A percentile compares a stretch with the other conserved stretches of the same genome.
phyloP scores from a whole-genome alignment of 2,113 vertebrate species.

The Protomyctophum bolini region DNA sequence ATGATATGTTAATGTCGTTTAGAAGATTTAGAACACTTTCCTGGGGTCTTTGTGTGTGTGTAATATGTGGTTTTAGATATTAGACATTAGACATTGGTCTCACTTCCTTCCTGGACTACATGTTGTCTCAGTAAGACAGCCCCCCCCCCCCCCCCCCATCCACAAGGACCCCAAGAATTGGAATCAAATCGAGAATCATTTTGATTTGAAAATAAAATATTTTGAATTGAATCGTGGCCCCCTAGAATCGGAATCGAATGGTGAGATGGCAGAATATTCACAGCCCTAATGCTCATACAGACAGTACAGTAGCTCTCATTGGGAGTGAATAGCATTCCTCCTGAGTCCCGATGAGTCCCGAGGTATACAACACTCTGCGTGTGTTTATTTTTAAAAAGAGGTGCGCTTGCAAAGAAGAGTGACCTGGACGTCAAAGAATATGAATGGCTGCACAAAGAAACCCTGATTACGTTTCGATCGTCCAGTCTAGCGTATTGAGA shows the following conservation, averaged over 20 bases:
- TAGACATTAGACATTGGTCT: no score
- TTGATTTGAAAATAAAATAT: neutral
- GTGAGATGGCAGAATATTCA: no score
- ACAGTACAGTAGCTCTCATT: conserved; percentile 37
- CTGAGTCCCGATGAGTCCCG: conserved; percentile 36
- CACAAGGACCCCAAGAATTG: no score
- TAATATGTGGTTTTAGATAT: no score
- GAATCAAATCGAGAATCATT: no score
- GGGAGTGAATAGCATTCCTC: conserved; percentile 21
- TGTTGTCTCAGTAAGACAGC: no score
- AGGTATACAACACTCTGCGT: conserved; percentile 34
- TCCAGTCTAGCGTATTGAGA: conserved; percentile 13
- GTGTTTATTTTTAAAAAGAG: conserved; percentile 51
- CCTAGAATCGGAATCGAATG: neutral
- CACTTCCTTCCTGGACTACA: no score
- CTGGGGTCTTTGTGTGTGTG: no score
- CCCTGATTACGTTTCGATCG: conserved; percentile 74
- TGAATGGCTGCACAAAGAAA: conserved; percentile 55
- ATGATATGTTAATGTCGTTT: no score
- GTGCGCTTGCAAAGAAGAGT: conserved; percentile 35
- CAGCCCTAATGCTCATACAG: conserved; percentile 6
- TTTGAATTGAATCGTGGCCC: neutral
- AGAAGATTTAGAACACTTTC: no score
- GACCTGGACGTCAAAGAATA: conserved; percentile 45
- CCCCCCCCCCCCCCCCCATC: no score